Evolutionary conservation across 2,113 vertebrate genomes (phyloP).

Genomic region (Grus americana): DNA sequence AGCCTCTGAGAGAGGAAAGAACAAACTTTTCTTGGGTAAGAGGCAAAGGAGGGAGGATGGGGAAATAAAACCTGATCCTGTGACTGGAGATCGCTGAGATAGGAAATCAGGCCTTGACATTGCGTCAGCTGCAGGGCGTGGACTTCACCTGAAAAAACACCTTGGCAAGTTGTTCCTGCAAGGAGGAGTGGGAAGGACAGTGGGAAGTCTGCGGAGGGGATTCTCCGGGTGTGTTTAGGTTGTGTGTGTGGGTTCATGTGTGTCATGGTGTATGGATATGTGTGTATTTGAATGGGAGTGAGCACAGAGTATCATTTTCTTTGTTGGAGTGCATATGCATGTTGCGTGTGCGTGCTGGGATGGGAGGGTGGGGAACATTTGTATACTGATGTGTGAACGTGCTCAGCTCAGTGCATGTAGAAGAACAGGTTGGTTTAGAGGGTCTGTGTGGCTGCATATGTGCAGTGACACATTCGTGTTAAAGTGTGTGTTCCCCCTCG

Average conservation of each 20-base stretch:
- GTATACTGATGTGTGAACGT: neutral
- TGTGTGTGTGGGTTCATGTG: constrained; percentile 19
- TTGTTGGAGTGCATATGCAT: neutral
- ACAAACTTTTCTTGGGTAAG: constrained; percentile 27
- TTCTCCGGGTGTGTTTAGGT: constrained; percentile 24
- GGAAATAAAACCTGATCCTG: constrained; percentile 40
- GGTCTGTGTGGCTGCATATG: neutral
- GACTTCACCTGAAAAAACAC: constrained; percentile 68
- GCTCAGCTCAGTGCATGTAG: neutral
- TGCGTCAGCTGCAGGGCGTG: constrained; percentile 66
- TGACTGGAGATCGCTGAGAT: constrained; percentile 28
- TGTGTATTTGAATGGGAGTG: neutral
- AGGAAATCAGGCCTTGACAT: constrained; percentile 23
- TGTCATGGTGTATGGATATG: neutral
- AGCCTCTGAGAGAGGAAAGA: neutral
- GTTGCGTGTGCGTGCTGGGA: neutral
- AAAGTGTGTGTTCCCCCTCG: neutral
- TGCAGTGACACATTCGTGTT: rapidly evolving
- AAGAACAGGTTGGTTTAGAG: constrained; percentile 22
- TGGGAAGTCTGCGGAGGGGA: constrained; percentile 25
- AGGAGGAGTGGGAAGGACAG: constrained; percentile 50
- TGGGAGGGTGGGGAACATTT: constrained; percentile 7
- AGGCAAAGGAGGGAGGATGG: constrained; percentile 45
- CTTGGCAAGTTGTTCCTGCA: constrained; percentile 37
- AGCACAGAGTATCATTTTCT: neutral